Evolutionary conservation across 1,140 invertebrate genomes (phyloP).

Genomic region (Trialeurodes vaporariorum): DNA sequence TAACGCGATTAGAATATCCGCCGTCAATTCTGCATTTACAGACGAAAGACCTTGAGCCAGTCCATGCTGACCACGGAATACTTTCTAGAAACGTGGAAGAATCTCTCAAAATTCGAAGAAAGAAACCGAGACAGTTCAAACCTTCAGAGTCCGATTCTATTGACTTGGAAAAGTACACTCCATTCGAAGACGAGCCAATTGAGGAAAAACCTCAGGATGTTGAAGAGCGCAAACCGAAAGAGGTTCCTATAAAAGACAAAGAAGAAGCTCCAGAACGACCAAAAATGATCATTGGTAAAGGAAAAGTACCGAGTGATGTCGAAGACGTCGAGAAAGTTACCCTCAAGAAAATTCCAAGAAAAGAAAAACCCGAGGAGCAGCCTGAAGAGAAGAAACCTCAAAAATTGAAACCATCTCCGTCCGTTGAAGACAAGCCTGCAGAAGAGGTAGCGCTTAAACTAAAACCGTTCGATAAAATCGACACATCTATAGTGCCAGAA

Average conservation of each 20-base stretch:
- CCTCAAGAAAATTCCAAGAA: conserved; percentile 22
- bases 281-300: conserved; percentile 26
- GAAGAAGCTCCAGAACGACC: conserved; percentile 13
- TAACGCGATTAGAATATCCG: conserved; percentile 38
- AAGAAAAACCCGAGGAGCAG: conserved; percentile 21
- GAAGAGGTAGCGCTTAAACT: conserved; percentile 21
- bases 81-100: conserved; percentile 56
- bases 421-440: conserved; percentile 26
- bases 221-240: conserved; percentile 8
- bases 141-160: conserved; percentile 25
- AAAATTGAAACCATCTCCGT: conserved; percentile 23
- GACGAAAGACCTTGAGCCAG: conserved; percentile 2
- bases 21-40: conserved; percentile 29
- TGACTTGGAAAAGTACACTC: conserved; percentile 43
- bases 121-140: conserved; percentile 36
- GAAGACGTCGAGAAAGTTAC: conserved; percentile 24
- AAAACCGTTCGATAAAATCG: conserved; percentile 24
- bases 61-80: conserved; percentile 43
- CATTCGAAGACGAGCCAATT: conserved; percentile 32
- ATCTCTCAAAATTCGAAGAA: conserved; percentile 46
- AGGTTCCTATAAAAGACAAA: conserved; percentile 10
- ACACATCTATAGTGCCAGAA: conserved; percentile 23
- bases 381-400: conserved; percentile 24
- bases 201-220: conserved; percentile 14
- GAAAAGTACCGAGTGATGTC: conserved; percentile 23